Evolutionary conservation across 1,140 invertebrate species (phyloP).

Genomic region (Sinonovacula constricta): DNA sequence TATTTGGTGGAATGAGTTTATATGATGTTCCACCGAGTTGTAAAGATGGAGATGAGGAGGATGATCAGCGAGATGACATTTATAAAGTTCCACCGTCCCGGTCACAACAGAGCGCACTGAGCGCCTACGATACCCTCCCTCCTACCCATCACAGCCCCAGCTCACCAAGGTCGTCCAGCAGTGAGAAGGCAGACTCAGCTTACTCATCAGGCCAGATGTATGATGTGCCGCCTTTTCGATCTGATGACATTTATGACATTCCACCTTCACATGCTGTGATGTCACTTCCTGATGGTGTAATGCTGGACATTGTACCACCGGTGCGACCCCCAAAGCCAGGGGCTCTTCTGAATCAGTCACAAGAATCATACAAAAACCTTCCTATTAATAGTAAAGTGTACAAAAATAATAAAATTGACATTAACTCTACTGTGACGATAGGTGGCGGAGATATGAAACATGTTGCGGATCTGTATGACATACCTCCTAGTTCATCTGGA

Average conservation of each 20-base stretch:
- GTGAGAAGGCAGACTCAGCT: constrained; percentile 60
- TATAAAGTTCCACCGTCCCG: constrained; percentile 58
- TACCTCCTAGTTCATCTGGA: constrained; percentile 3
- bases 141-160: constrained; percentile 47
- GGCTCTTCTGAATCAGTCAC: not conserved
- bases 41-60: constrained; percentile 18
- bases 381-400: constrained; percentile 61
- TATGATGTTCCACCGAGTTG: constrained; percentile 56
- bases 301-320: constrained; percentile 36
- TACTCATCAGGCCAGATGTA: constrained; percentile 57
- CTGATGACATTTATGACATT: constrained; percentile 63
- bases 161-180: constrained; percentile 60
- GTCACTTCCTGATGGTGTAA: constrained; percentile 49
- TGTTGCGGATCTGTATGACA: constrained; percentile 32
- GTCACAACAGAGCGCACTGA: constrained; percentile 27
- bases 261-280: constrained; percentile 53
- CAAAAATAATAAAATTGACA: constrained; percentile 20
- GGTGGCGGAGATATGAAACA: constrained; percentile 6
- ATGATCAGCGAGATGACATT: constrained; percentile 34
- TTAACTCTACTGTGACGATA: constrained; percentile 27
- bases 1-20: constrained; percentile 46
- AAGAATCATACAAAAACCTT: constrained; percentile 70
- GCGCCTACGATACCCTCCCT: constrained; percentile 59
- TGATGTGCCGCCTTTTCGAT: constrained; percentile 54
- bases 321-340: constrained; percentile 57